Conservation (phyloP, 2,113 vertebrate species). For the Nicator chloris region DNA sequence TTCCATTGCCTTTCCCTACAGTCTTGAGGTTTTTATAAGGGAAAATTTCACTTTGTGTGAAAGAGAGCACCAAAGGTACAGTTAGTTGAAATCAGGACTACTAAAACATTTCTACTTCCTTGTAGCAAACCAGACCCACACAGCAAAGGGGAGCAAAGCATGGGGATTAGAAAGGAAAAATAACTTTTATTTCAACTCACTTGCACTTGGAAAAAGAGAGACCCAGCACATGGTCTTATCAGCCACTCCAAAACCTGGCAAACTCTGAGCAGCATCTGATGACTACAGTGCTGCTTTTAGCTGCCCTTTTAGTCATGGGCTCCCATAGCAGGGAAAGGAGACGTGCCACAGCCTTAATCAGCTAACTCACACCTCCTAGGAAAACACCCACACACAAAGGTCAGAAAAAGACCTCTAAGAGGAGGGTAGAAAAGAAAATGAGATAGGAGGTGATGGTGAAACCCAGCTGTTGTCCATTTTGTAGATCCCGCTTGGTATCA, state of each 20-base stretch:
- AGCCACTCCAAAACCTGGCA: constrained; percentile 48
- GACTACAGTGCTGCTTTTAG: constrained; percentile 48
- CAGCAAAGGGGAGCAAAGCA: not conserved
- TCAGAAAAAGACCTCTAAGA: constrained; percentile 7
- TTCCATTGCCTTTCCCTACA: not conserved
- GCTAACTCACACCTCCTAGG: constrained; percentile 21
- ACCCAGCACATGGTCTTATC: constrained; percentile 2
- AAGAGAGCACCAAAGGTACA: not conserved
- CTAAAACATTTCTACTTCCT: not conserved
- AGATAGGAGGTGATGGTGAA: constrained; percentile 40
- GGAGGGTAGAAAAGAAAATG: not conserved
- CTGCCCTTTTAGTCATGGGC: constrained; percentile 46
- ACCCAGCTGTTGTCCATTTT: not conserved
- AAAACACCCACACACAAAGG: not conserved
- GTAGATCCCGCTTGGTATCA: not conserved
- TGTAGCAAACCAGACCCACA: not conserved
- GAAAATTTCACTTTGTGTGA: not conserved
- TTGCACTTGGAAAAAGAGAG: not conserved
- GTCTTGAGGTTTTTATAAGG: not conserved
- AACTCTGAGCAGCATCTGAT: not conserved
- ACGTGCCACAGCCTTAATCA: not conserved
- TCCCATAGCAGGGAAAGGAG: not conserved
- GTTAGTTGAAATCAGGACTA: not conserved
- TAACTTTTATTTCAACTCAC: not conserved
- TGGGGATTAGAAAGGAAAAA: not conserved